Conservation (phyloP, 2,113 vertebrate genomes). For the Dasypus novemcinctus region DNA sequence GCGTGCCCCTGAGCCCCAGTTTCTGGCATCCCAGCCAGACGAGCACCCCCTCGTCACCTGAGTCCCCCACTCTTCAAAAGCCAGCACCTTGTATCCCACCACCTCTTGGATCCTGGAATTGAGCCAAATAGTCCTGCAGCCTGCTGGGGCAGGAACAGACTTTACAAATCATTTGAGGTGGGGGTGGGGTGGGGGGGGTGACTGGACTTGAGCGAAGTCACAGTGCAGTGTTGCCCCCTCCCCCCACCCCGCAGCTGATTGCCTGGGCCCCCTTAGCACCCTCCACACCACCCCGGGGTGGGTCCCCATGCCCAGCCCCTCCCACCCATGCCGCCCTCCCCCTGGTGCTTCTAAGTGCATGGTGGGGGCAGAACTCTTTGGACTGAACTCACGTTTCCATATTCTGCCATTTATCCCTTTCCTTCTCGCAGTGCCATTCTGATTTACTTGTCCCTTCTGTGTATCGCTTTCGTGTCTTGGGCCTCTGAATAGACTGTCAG, state of each 20-base stretch:
- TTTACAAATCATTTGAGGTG: not conserved
- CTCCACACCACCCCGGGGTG: accelerated
- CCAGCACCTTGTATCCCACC: not conserved
- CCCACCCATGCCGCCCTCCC: not conserved
- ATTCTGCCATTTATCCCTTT: not conserved
- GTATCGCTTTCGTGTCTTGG: not conserved
- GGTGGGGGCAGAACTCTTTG: not conserved
- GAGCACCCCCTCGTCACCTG: not conserved
- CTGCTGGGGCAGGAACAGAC: not conserved
- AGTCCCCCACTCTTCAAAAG: not conserved
- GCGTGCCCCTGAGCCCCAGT: accelerated
- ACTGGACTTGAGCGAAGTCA: not conserved
- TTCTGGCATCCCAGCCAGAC: not conserved
- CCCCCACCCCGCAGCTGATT: not conserved
- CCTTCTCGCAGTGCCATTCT: not conserved
- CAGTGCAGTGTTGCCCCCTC: too few species aligned
- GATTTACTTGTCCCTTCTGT: not conserved
- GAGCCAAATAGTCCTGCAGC: not conserved
- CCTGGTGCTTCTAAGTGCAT: not conserved
- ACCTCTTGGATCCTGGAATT: not conserved
- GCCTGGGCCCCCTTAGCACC: not conserved
- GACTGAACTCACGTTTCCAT: not conserved
- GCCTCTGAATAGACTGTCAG: slow-evolving; percentile 3
- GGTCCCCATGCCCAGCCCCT: not conserved
- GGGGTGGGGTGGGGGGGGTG: not conserved